These are phyloP conservation scores for Acanthurus lineatus DNA, from an alignment of 2,797 vertebrate species.

Conservation along the genomic window DNA sequence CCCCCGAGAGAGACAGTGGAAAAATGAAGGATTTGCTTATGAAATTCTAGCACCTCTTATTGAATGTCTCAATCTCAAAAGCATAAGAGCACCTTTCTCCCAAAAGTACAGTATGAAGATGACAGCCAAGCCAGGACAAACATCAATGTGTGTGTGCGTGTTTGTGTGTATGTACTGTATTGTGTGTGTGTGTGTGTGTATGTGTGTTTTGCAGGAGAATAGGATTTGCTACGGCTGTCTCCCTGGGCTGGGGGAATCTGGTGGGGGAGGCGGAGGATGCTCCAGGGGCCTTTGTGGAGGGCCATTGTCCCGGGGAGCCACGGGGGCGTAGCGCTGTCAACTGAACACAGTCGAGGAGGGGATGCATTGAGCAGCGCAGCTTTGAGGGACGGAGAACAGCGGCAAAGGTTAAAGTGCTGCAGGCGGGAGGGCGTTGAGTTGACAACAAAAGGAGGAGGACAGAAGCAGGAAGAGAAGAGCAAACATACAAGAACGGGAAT, in stretches of 20 bases:
- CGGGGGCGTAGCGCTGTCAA: slow-evolving; percentile 80
- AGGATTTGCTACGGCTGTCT: slow-evolving; percentile 83
- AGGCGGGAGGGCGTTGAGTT: slow-evolving; percentile 61
- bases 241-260: slow-evolving; percentile 70
- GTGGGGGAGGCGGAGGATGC: slow-evolving; percentile 76
- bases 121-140: slow-evolving; percentile 73
- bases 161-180: slow-evolving; percentile 23
- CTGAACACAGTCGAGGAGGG: slow-evolving; percentile 73
- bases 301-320: slow-evolving; percentile 76
- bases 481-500: slow-evolving; percentile 39
- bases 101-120: slow-evolving; percentile 71
- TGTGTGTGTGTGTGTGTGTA: slow-evolving; percentile 50
- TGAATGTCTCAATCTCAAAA: slow-evolving; percentile 55
- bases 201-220: slow-evolving; percentile 76
- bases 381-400: slow-evolving; percentile 76
- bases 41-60: slow-evolving; percentile 67
- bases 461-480: slow-evolving; percentile 37
- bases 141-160: slow-evolving; percentile 51
- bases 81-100: slow-evolving; percentile 54
- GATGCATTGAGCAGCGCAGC: slow-evolving; percentile 52
- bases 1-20: slow-evolving; percentile 46
- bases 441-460: slow-evolving; percentile 71
- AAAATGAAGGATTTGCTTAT: slow-evolving; percentile 73
- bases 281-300: slow-evolving; percentile 77
- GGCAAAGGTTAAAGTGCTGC: slow-evolving; percentile 78